phyloP scores from a whole-genome alignment of 2,797 vertebrate species.

The Balearica regulorum region DNA sequence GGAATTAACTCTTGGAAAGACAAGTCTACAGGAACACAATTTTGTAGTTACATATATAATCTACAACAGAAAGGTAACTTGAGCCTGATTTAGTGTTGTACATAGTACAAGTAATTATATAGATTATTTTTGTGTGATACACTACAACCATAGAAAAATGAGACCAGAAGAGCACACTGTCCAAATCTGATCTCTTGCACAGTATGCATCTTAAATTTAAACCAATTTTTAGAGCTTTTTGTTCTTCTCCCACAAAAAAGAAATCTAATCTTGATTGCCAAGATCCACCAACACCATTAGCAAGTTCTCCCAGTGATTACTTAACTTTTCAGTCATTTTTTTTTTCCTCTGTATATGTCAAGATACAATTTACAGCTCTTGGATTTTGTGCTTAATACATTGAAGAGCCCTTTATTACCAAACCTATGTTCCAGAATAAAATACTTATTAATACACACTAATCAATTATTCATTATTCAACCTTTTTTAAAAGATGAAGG shows the following conservation, averaged over 20 bases:
- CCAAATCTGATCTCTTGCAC: not conserved
- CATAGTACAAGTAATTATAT: not conserved
- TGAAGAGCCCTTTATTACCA: not conserved
- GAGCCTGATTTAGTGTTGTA: not conserved
- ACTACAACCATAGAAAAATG: not conserved
- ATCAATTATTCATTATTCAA: not conserved
- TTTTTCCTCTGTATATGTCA: not conserved
- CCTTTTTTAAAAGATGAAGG: not conserved
- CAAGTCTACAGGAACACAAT: not conserved
- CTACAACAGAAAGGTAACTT: not conserved
- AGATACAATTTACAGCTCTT: not conserved
- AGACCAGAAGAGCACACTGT: not conserved
- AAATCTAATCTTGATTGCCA: not conserved
- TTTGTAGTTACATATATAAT: not conserved
- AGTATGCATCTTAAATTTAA: not conserved
- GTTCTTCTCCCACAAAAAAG: accelerated
- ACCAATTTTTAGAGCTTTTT: not conserved
- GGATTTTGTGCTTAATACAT: not conserved
- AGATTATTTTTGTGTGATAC: not conserved
- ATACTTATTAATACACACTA: not conserved
- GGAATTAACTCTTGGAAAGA: not conserved
- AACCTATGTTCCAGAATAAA: not conserved
- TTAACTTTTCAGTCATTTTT: not conserved
- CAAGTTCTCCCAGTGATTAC: not conserved
- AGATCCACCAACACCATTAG: not conserved